Evolutionary conservation across 2,113 vertebrate species (phyloP).

Genomic region (Chloebia gouldiae): DNA sequence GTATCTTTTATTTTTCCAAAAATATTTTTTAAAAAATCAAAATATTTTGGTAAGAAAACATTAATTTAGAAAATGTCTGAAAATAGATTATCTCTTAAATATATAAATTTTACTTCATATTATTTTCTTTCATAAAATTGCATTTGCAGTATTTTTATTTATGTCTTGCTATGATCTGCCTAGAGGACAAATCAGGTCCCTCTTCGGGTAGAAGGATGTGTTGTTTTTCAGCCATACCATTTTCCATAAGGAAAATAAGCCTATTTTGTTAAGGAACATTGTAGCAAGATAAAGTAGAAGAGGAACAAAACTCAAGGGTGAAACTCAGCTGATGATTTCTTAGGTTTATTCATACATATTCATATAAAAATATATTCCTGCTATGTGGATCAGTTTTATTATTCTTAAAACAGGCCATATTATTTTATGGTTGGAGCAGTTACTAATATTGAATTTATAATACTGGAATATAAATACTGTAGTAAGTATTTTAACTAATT

Average conservation of each 20-base stretch:
- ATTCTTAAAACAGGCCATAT: background rate
- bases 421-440: constrained; percentile 34
- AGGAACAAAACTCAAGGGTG: background rate
- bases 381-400: constrained; percentile 4
- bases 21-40: background rate
- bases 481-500: constrained; percentile 26
- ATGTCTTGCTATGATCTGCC: background rate
- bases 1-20: background rate
- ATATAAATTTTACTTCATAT: background rate
- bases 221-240: background rate
- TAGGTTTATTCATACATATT: background rate
- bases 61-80: background rate
- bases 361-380: background rate
- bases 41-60: background rate
- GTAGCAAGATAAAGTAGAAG: background rate
- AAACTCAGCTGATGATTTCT: background rate
- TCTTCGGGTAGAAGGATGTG: background rate
- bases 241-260: background rate
- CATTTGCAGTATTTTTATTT: background rate
- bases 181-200: background rate
- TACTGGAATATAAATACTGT: constrained; percentile 19
- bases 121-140: background rate
- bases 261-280: background rate
- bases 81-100: background rate
- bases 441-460: constrained; percentile 18